Conservation (phyloP, 1,140 invertebrate genomes). For the Chlorops oryzae region DNA sequence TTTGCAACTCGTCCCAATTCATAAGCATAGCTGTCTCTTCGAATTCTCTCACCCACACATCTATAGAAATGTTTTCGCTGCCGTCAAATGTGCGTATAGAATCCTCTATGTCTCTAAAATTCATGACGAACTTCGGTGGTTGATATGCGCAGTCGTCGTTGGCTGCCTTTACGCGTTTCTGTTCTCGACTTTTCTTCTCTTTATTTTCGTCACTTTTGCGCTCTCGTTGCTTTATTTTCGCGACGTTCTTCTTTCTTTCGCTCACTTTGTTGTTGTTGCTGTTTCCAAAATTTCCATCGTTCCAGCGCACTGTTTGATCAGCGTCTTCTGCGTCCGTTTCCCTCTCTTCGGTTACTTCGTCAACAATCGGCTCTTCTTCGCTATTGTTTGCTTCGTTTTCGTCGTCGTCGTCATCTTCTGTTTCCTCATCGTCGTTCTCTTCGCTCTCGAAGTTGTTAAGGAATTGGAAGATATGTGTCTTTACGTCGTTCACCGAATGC, state of each 20-base stretch:
- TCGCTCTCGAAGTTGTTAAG: background rate
- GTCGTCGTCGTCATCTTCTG: background rate
- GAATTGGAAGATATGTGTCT: slow-evolving; percentile 6
- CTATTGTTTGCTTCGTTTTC: no score
- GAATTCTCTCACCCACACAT: slow-evolving; percentile 10
- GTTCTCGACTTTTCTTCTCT: no score
- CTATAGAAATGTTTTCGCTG: slow-evolving; percentile 8
- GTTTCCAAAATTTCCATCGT: background rate
- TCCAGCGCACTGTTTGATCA: background rate
- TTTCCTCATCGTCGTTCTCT: background rate
- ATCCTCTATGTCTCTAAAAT: slow-evolving; percentile 14
- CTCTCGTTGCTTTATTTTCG: background rate
- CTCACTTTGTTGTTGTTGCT: background rate
- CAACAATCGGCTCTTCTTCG: no score
- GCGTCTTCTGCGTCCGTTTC: background rate
- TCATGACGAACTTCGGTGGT: slow-evolving; percentile 3
- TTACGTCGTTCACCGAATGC: background rate
- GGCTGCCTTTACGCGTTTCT: background rate
- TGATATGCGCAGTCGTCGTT: no score
- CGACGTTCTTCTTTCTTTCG: background rate
- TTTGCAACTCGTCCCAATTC: slow-evolving; percentile 3
- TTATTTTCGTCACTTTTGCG: background rate
- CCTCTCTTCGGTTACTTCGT: background rate
- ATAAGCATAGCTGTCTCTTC: slow-evolving; percentile 8
- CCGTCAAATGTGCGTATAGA: background rate